A percentile compares a stretch with the other conserved stretches of the same genome.
Evolutionary conservation across 2,888 invertebrate species (phyloP).

Genomic region (Priocnemis perturbator): DNA sequence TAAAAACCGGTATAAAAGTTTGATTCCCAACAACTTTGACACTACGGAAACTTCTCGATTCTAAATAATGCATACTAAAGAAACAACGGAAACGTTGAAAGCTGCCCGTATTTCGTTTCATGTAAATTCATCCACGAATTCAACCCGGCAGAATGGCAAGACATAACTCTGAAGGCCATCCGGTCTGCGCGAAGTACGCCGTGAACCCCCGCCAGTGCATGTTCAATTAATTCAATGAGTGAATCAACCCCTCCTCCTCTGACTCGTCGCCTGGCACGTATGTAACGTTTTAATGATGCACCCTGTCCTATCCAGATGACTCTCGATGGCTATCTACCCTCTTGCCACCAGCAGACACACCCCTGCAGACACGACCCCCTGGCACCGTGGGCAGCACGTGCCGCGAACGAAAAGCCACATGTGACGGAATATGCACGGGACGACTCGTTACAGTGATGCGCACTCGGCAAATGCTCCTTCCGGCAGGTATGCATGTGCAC

Average conservation of each 20-base stretch:
- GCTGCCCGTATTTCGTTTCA: too few species aligned
- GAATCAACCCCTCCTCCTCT: slow-evolving; percentile 62
- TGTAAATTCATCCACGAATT: too few species aligned
- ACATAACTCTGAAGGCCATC: not conserved
- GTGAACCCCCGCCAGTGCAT: slow-evolving; percentile 52
- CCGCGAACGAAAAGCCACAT: slow-evolving; percentile 55
- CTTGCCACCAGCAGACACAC: slow-evolving; percentile 71
- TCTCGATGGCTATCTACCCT: slow-evolving; percentile 74
- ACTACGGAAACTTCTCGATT: too few species aligned
- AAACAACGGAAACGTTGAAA: too few species aligned
- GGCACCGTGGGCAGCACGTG: slow-evolving; percentile 62
- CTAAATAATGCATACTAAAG: too few species aligned
- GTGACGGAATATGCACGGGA: slow-evolving; percentile 54
- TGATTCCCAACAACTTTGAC: too few species aligned
- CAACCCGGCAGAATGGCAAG: too few species aligned
- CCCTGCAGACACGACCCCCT: slow-evolving; percentile 46
- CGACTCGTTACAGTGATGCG: slow-evolving; percentile 41
- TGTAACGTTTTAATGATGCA: slow-evolving; percentile 69
- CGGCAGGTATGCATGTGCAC: slow-evolving; percentile 19
- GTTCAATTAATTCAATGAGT: slow-evolving; percentile 72
- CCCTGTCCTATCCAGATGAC: slow-evolving; percentile 69
- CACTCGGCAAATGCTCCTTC: slow-evolving; percentile 25
- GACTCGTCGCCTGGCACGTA: slow-evolving; percentile 35
- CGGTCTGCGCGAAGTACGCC: slow-evolving; percentile 34
- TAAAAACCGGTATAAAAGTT: too few species aligned